A percentile compares a stretch with the other conserved stretches of the same genome.
phyloP scores from a whole-genome alignment of 2,888 invertebrate genomes.

The Scaeva pyrastri region DNA sequence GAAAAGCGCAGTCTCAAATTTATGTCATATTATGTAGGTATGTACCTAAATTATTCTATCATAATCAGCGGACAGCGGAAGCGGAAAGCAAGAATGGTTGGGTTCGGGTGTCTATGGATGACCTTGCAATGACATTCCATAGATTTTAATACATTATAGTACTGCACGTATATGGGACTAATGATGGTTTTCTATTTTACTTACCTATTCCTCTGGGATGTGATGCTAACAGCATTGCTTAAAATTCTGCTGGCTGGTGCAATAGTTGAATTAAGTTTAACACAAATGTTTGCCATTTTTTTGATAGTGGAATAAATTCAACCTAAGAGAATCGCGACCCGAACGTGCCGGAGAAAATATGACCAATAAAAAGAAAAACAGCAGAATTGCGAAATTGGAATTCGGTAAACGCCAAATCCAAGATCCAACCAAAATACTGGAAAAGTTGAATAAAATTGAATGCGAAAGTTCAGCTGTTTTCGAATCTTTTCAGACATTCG shows the following conservation, averaged over 20 bases:
- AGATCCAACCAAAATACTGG: slow-evolving; percentile 5
- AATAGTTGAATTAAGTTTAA: slow-evolving; percentile 65
- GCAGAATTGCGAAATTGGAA: background rate
- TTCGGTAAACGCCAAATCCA: background rate
- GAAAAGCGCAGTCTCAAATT: slow-evolving; percentile 4
- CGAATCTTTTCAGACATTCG: background rate
- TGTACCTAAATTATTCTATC: background rate
- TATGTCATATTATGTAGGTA: background rate
- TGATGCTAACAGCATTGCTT: slow-evolving; percentile 72
- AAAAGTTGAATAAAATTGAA: background rate
- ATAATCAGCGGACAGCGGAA: slow-evolving; percentile 33
- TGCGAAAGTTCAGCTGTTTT: background rate
- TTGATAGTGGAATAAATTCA: background rate
- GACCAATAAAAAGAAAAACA: background rate
- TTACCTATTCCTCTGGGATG: slow-evolving; percentile 76
- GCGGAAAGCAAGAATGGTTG: slow-evolving; percentile 28
- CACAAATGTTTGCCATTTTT: slow-evolving; percentile 77
- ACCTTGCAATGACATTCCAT: slow-evolving; percentile 63
- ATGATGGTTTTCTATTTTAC: slow-evolving; percentile 33
- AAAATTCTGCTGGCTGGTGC: slow-evolving; percentile 77
- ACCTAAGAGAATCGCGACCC: background rate
- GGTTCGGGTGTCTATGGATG: slow-evolving; percentile 23
- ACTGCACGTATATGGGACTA: background rate
- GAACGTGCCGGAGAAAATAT: slow-evolving; percentile 8
- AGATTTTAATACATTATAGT: no score